phyloP scores from a whole-genome alignment of 2,888 invertebrate species.

The Leucophenga maculata region DNA sequence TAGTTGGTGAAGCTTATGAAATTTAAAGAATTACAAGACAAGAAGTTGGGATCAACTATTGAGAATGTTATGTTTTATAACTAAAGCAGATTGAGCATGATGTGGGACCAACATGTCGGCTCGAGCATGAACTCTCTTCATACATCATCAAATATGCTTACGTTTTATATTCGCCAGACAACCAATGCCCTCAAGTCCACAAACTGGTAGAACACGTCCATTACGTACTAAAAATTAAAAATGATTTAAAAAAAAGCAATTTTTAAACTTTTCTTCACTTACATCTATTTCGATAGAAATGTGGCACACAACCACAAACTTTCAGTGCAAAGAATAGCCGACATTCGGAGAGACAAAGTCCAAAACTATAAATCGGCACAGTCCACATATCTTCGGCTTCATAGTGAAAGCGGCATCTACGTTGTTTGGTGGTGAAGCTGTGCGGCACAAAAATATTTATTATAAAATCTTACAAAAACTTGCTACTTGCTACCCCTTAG shows the following conservation, averaged over 20 bases:
- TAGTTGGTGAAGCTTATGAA: too few species aligned
- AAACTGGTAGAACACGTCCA: conserved; percentile 72
- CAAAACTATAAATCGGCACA: conserved; percentile 80
- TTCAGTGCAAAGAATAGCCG: conserved; percentile 76
- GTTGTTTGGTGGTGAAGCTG: conserved; percentile 77
- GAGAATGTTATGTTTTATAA: too few species aligned
- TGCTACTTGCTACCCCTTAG: conserved; percentile 72
- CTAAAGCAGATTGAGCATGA: too few species aligned
- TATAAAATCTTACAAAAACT: background rate
- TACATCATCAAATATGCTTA: conserved; percentile 57
- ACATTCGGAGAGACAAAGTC: conserved; percentile 82
- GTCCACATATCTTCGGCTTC: conserved; percentile 79
- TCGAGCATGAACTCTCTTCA: background rate
- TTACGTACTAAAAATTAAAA: conserved; percentile 57
- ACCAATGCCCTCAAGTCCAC: conserved; percentile 77
- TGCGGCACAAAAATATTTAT: background rate
- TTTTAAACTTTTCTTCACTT: conserved; percentile 46
- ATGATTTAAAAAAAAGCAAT: conserved; percentile 6
- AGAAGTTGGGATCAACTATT: too few species aligned
- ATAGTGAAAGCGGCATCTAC: conserved; percentile 79
- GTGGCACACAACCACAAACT: conserved; percentile 81
- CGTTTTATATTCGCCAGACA: conserved; percentile 77
- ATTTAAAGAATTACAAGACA: too few species aligned
- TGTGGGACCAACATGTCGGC: too few species aligned
- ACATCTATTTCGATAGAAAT: conserved; percentile 81